Percentiles rank a stretch among this genome's conserved stretches.
phyloP scores from a whole-genome alignment of 1,140 invertebrate species.

The Metaphire vulgaris region DNA sequence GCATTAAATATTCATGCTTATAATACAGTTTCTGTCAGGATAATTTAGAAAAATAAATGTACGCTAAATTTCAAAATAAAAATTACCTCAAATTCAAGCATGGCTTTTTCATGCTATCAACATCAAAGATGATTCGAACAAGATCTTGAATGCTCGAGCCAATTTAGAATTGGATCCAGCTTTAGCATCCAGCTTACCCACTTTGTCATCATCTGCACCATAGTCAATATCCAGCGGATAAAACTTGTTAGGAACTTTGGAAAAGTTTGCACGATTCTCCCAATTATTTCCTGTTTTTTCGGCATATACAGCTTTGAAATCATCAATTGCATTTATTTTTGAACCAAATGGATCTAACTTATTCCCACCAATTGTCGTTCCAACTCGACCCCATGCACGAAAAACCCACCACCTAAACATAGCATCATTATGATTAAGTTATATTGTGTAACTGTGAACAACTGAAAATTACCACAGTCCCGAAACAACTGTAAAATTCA shows the following conservation, averaged over 20 bases:
- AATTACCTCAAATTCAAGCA: slow-evolving; percentile 82
- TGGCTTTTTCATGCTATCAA: slow-evolving; percentile 83
- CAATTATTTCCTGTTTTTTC: slow-evolving; percentile 84
- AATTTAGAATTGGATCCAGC: slow-evolving; percentile 61
- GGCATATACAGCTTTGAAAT: slow-evolving; percentile 65
- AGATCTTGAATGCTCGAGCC: slow-evolving; percentile 71
- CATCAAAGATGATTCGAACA: slow-evolving; percentile 80
- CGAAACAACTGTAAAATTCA: too few relatives aligned
- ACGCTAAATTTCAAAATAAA: too few relatives aligned
- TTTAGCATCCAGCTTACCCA: slow-evolving; percentile 41
- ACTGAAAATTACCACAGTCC: too few relatives aligned
- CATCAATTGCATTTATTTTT: slow-evolving; percentile 44
- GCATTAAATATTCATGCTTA: too few relatives aligned
- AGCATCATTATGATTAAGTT: too few relatives aligned
- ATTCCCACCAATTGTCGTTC: slow-evolving; percentile 75
- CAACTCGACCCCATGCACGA: slow-evolving; percentile 88
- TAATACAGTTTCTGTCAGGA: too few relatives aligned
- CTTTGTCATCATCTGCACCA: slow-evolving; percentile 53
- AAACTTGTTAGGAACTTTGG: slow-evolving; percentile 73
- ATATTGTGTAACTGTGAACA: too few relatives aligned
- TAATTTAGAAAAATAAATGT: too few relatives aligned
- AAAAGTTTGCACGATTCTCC: slow-evolving; percentile 62
- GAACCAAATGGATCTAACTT: slow-evolving; percentile 61
- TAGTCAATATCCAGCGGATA: slow-evolving; percentile 88
- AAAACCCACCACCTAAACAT: slow-evolving; percentile 78